Evolutionary conservation across 1,140 invertebrate species (phyloP).

Genomic region (Antheraea mylitta): DNA sequence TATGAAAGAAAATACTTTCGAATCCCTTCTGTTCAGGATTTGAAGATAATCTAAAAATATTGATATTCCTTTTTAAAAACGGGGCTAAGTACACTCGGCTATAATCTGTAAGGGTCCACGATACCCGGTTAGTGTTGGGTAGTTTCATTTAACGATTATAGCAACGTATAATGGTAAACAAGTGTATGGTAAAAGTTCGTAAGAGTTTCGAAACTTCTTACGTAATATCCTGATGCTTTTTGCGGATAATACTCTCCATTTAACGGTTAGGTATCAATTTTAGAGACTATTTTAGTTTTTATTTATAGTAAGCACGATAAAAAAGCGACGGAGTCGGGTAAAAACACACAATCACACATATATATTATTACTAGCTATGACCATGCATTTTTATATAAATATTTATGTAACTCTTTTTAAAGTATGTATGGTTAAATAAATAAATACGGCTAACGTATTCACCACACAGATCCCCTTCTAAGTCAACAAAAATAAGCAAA

Average conservation of each 20-base stretch:
- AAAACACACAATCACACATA: no score
- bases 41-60: constrained; percentile 1
- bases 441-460: no score
- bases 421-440: no score
- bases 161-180: constrained; percentile 8
- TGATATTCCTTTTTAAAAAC: constrained; percentile 1
- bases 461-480: no score
- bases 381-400: no score
- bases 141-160: constrained; percentile 33
- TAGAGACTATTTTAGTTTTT: background rate
- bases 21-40: background rate
- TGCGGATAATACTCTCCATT: background rate
- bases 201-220: background rate
- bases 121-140: constrained; percentile 24
- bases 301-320: no score
- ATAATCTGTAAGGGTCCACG: constrained; percentile 19
- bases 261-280: background rate
- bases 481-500: no score
- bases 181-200: constrained; percentile 2
- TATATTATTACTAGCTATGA: no score
- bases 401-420: no score
- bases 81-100: background rate
- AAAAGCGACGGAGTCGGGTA: no score
- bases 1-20: background rate
- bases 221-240: background rate